A percentile compares a stretch with the other conserved stretches of the same genome.
Evolutionary conservation across 1,140 invertebrate species (phyloP).

Genomic region (Tetraneura akinire): DNA sequence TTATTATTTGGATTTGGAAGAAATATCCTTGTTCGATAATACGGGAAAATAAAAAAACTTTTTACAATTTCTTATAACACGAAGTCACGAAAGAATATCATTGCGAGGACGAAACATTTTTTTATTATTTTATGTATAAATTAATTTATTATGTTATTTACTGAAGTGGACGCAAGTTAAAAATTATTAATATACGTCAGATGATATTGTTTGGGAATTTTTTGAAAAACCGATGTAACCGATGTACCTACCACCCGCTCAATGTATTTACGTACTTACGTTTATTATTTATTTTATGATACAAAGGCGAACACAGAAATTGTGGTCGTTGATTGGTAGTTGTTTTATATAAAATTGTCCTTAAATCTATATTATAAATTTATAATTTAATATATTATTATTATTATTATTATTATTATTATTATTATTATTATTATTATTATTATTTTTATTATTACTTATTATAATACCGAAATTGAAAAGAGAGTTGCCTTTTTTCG

Average conservation of each 20-base stretch:
- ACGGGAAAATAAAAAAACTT: not conserved
- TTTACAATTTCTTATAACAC: not conserved
- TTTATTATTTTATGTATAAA: no score
- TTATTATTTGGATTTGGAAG: no score
- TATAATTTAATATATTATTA: no score
- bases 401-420: no score
- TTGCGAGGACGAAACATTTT: not conserved
- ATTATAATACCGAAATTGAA: constrained; percentile 1
- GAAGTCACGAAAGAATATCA: not conserved
- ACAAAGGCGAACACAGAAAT: no score
- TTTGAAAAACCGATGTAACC: not conserved
- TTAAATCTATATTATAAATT: not conserved
- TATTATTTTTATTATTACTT: no score
- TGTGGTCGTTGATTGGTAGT: not conserved
- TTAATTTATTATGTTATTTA: no score
- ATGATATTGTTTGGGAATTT: not conserved
- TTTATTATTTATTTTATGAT: no score
- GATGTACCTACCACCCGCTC: no score
- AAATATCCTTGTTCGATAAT: not conserved
- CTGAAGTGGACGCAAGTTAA: not conserved
- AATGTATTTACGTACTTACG: no score
- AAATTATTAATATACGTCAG: not conserved
- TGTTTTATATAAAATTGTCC: not conserved
- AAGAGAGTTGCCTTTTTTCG: not conserved
- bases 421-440: no score